These are phyloP conservation scores for Gracilinanus agilis DNA, from an alignment of 2,113 vertebrate genomes.

Conservation along the genomic window DNA sequence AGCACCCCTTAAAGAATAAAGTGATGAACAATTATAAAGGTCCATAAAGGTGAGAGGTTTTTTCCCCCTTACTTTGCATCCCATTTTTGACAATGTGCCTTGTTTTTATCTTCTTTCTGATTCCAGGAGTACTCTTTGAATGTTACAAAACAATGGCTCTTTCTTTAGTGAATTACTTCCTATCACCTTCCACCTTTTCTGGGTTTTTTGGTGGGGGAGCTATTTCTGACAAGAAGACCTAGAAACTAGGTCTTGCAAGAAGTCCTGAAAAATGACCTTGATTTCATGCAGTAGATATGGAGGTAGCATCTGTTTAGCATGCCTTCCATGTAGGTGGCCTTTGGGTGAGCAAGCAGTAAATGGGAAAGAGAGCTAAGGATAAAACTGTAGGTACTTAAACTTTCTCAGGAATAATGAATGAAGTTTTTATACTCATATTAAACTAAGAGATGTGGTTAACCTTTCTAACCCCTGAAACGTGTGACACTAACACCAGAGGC, in stretches of 20 bases:
- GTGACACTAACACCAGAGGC: neutral
- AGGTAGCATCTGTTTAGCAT: neutral
- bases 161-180: neutral
- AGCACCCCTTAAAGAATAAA: neutral
- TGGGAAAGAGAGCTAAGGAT: slow-evolving; percentile 13
- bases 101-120: neutral
- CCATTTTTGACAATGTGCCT: neutral
- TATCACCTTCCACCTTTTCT: neutral
- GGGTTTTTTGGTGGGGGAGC: neutral
- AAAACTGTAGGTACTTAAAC: neutral
- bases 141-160: neutral
- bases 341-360: neutral
- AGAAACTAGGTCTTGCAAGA: neutral
- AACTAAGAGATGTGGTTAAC: slow-evolving; percentile 62
- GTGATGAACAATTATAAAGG: neutral
- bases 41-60: neutral
- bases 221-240: neutral
- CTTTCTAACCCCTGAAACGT: slow-evolving; percentile 52
- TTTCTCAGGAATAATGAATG: slow-evolving; percentile 66
- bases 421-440: slow-evolving; percentile 69
- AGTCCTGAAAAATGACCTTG: neutral
- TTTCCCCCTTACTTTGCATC: neutral
- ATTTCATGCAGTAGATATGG: slow-evolving; percentile 34
- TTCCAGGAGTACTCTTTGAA: neutral
- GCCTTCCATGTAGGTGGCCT: neutral